A percentile compares a stretch with the other conserved stretches of the same genome.
Evolutionary conservation across 2,797 vertebrate genomes (phyloP).

Genomic region (Phrynocephalus forsythii): DNA sequence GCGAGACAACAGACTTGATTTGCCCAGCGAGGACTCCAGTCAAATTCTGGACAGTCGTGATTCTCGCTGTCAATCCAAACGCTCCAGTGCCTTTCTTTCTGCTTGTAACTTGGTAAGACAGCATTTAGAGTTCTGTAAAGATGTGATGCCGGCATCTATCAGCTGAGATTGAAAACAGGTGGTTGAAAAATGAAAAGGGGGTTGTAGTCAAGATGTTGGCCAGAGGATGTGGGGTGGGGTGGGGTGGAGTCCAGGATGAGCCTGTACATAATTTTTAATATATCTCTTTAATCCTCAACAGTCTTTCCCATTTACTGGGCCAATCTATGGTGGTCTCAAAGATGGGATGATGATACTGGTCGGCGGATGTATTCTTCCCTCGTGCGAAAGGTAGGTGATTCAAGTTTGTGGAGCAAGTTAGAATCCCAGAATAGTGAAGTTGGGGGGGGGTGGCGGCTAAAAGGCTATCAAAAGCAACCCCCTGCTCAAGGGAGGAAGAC

Average conservation of each 20-base stretch:
- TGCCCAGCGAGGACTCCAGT: background rate
- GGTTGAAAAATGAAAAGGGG: background rate
- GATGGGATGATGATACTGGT: conserved; percentile 33
- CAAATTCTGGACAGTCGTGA: background rate
- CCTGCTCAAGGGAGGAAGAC: too few species aligned
- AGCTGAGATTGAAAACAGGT: background rate
- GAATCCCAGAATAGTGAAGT: too few species aligned
- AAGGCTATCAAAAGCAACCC: too few species aligned
- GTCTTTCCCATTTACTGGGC: conserved; percentile 45
- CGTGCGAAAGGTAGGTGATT: conserved; percentile 26
- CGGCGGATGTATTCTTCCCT: conserved; percentile 16
- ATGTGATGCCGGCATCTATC: too few species aligned
- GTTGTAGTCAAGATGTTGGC: too few species aligned
- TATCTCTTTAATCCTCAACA: background rate
- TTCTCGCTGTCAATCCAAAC: background rate
- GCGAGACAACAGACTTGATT: background rate
- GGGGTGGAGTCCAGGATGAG: background rate
- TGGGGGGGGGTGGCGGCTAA: too few species aligned
- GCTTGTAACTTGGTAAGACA: too few species aligned
- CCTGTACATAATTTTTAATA: background rate
- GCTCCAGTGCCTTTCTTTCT: too few species aligned
- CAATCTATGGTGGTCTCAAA: conserved; percentile 32
- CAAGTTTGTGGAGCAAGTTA: too few species aligned
- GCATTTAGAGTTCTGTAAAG: background rate
- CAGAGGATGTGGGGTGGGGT: too few species aligned